Evolutionary conservation across 1,140 invertebrate genomes (phyloP).

Genomic region (Lepidurus apus): DNA sequence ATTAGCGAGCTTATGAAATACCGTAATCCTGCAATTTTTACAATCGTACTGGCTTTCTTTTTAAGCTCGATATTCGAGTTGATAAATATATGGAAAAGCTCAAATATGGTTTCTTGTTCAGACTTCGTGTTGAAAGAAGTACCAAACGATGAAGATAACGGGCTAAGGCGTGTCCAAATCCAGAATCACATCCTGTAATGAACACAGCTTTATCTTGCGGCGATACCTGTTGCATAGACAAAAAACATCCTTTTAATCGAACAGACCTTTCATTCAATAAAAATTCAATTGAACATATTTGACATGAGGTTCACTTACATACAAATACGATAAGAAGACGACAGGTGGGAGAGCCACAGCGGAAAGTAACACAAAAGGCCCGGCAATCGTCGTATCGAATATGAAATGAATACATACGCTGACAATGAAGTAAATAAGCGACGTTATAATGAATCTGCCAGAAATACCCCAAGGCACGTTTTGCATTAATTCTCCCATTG

Average conservation of each 20-base stretch:
- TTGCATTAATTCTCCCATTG: not conserved
- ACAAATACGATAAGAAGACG: constrained; percentile 27
- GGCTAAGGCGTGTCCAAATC: constrained; percentile 66
- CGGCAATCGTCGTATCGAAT: constrained; percentile 1
- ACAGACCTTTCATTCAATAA: not conserved
- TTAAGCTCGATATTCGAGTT: too few relatives aligned
- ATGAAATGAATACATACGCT: not conserved
- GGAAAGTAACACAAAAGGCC: not conserved
- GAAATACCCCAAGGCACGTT: not conserved
- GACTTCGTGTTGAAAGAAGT: constrained; percentile 31
- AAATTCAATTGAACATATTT: not conserved
- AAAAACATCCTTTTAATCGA: not conserved
- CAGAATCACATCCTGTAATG: constrained; percentile 77
- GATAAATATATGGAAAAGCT: too few relatives aligned
- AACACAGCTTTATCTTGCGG: constrained; percentile 71
- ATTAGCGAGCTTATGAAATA: too few relatives aligned
- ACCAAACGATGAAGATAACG: constrained; percentile 67
- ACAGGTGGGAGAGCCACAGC: constrained; percentile 26
- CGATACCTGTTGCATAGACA: constrained; percentile 55
- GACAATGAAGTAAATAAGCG: not conserved
- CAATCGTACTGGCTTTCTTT: too few relatives aligned
- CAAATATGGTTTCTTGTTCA: too few relatives aligned
- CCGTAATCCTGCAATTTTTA: too few relatives aligned
- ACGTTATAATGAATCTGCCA: not conserved
- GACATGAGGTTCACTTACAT: constrained; percentile 26